Conservation (phyloP, 2,113 vertebrate species). For the Carettochelys insculpta region DNA sequence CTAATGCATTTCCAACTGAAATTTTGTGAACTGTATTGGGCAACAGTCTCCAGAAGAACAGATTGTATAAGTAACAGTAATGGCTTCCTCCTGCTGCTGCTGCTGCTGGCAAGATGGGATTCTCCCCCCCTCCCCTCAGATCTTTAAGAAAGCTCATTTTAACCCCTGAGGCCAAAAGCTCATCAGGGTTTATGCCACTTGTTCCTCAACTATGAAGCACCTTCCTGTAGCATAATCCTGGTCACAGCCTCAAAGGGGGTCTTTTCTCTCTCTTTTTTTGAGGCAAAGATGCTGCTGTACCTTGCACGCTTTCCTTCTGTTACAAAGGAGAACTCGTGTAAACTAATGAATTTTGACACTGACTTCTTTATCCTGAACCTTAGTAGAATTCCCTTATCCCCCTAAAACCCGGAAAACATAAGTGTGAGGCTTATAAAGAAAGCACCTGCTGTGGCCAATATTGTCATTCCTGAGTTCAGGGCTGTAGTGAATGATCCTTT, state of each 20-base stretch:
- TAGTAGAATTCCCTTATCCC: slow-evolving; percentile 2
- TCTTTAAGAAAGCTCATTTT: slow-evolving; percentile 12
- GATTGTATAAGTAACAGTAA: slow-evolving; percentile 69
- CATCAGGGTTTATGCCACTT: slow-evolving; percentile 17
- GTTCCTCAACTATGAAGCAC: not conserved
- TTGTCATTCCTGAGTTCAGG: not conserved
- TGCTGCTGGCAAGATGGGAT: slow-evolving; percentile 55
- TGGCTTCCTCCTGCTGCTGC: slow-evolving; percentile 74
- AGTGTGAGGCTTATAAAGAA: slow-evolving; percentile 13
- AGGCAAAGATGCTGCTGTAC: not conserved
- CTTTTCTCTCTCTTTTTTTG: not conserved
- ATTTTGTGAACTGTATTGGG: slow-evolving; percentile 82
- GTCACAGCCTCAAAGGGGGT: not conserved
- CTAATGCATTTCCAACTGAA: slow-evolving; percentile 81
- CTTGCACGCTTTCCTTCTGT: slow-evolving; percentile 2
- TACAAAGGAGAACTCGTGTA: not conserved
- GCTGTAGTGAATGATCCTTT: not conserved
- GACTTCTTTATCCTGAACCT: not conserved
- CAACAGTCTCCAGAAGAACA: slow-evolving; percentile 75
- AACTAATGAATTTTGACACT: not conserved
- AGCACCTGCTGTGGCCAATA: not conserved
- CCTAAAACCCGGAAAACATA: slow-evolving; percentile 8
- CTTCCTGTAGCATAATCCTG: slow-evolving; percentile 18
- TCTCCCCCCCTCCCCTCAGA: not conserved
- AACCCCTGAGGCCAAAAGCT: slow-evolving; percentile 32